These are phyloP conservation scores for Stenolophus ochropezus DNA, from an alignment of 2,888 invertebrate species.

Conservation along the genomic window DNA sequence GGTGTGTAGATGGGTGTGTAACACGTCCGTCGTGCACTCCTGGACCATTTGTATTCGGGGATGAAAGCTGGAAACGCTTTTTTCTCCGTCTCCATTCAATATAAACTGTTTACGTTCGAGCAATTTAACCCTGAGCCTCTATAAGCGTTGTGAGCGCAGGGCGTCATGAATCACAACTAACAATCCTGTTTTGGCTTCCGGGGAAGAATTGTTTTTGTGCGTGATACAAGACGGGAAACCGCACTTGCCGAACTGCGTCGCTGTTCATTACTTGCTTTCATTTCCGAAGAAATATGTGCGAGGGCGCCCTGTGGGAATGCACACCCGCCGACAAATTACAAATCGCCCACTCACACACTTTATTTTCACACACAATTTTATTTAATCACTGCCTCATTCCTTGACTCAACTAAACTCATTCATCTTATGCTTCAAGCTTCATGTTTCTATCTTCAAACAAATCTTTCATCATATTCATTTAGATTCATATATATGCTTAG, in stretches of 20 bases:
- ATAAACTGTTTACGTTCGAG: slow-evolving; percentile 50
- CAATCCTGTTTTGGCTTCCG: slow-evolving; percentile 49
- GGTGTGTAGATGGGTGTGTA: too few relatives aligned
- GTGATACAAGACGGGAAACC: slow-evolving; percentile 31
- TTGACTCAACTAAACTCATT: too few relatives aligned
- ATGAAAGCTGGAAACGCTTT: slow-evolving; percentile 25
- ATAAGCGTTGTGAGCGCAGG: slow-evolving; percentile 28
- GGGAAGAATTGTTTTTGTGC: slow-evolving; percentile 51
- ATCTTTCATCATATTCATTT: too few relatives aligned
- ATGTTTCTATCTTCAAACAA: too few relatives aligned
- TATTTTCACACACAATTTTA: neutral
- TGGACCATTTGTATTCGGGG: slow-evolving; percentile 36
- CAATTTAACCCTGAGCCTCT: slow-evolving; percentile 45
- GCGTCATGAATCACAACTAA: slow-evolving; percentile 45
- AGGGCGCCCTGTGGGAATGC: neutral
- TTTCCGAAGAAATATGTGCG: slow-evolving; percentile 41
- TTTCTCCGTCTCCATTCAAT: slow-evolving; percentile 23
- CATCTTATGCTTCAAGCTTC: too few relatives aligned
- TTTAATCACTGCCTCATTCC: neutral
- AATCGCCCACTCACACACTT: neutral
- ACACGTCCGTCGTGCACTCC: slow-evolving; percentile 6
- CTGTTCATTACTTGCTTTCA: slow-evolving; percentile 36
- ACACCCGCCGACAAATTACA: neutral
- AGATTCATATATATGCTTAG: too few relatives aligned
- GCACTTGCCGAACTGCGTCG: slow-evolving; percentile 7